Evolutionary conservation across 2,113 vertebrate genomes (phyloP).

Genomic region (Scomber japonicus): DNA sequence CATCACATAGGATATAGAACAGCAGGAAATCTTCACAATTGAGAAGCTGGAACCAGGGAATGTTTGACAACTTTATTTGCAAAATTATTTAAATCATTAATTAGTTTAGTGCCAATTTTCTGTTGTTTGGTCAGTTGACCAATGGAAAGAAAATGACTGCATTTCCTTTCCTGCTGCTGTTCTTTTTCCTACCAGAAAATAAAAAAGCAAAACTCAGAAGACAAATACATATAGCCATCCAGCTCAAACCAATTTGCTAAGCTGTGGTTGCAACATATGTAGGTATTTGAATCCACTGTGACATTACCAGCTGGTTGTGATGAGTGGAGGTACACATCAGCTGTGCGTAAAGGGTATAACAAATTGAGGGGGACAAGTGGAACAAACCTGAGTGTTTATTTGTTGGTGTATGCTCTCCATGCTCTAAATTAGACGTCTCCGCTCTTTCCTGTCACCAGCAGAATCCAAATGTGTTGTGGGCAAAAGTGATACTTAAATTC

Average conservation of each 20-base stretch:
- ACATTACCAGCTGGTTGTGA: conserved; percentile 9
- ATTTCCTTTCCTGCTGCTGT: too few species aligned
- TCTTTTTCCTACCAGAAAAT: too few species aligned
- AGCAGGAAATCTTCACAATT: too few species aligned
- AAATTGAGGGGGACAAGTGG: conserved; percentile 76
- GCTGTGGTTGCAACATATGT: background rate
- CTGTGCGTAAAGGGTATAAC: conserved; percentile 54
- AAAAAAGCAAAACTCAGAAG: too few species aligned
- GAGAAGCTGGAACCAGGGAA: too few species aligned
- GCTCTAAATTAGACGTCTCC: conserved; percentile 71
- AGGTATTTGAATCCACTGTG: conserved; percentile 8
- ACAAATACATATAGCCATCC: background rate
- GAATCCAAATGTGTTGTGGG: conserved; percentile 60
- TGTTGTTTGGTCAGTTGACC: too few species aligned
- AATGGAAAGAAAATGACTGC: too few species aligned
- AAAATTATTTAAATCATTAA: too few species aligned
- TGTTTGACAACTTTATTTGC: too few species aligned
- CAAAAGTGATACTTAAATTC: conserved; percentile 67
- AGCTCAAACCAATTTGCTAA: background rate
- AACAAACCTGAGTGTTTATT: conserved; percentile 77
- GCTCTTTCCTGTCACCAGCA: conserved; percentile 59
- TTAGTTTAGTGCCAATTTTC: too few species aligned
- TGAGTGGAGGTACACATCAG: conserved; percentile 17
- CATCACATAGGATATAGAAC: too few species aligned
- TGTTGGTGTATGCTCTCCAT: conserved; percentile 52